These are phyloP conservation scores for Aleiodes leptofemur DNA, from an alignment of 2,888 invertebrate genomes.

Conservation along the genomic window DNA sequence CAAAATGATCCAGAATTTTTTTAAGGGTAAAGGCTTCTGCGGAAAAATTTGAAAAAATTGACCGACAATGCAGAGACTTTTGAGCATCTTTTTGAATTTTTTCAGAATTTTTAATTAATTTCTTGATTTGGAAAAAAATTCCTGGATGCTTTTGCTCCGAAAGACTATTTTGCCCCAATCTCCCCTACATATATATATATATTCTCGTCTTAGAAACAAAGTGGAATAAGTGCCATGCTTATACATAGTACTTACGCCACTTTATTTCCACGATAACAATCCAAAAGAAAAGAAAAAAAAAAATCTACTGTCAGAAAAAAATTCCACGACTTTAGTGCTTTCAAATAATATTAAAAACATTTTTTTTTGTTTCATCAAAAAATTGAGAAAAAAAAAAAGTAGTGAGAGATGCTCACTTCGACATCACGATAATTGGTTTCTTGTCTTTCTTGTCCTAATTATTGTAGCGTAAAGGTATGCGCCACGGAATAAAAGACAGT, in stretches of 20 bases:
- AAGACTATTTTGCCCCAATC: too few species aligned
- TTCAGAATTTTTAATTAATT: too few species aligned
- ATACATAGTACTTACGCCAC: too few species aligned
- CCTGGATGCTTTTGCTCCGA: too few species aligned
- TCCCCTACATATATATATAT: background rate
- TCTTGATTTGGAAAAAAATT: too few species aligned
- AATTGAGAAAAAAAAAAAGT: slow-evolving; percentile 6
- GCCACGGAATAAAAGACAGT: slow-evolving; percentile 40
- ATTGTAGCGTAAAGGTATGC: slow-evolving; percentile 48
- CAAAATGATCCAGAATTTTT: too few species aligned
- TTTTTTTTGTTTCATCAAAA: background rate
- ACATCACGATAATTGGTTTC: slow-evolving; percentile 55
- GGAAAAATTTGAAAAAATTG: too few species aligned
- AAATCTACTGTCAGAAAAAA: background rate
- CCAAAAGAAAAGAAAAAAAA: background rate
- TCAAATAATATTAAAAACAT: slow-evolving; percentile 17
- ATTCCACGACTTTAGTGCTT: background rate
- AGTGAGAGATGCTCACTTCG: slow-evolving; percentile 43
- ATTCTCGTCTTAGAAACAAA: too few species aligned
- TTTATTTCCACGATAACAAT: background rate
- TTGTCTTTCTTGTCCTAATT: slow-evolving; percentile 52
- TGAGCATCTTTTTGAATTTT: too few species aligned
- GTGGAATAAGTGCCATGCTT: too few species aligned
- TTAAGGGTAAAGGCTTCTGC: too few species aligned
- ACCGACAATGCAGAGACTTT: too few species aligned